Evolutionary conservation across 2,113 vertebrate species (phyloP).

Genomic region (Salvator merianae): DNA sequence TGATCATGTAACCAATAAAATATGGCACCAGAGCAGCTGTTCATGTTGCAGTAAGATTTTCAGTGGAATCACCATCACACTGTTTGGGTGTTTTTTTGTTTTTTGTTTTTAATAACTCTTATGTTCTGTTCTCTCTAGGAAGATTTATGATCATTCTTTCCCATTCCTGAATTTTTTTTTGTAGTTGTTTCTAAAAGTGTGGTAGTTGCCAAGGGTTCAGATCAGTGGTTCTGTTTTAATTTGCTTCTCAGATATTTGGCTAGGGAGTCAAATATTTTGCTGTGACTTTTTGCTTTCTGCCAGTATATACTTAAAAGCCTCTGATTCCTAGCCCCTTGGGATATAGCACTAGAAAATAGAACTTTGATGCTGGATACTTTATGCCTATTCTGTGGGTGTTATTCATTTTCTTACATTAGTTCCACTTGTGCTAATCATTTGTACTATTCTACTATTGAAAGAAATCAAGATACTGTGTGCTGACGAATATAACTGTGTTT

Average conservation of each 20-base stretch:
- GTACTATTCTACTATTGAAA: no score
- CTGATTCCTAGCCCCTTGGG: background rate
- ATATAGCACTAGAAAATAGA: background rate
- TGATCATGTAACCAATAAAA: constrained; percentile 1
- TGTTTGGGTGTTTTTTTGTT: no score
- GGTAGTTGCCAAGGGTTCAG: background rate
- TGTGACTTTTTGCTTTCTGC: background rate
- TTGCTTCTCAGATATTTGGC: background rate
- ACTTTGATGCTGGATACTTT: background rate
- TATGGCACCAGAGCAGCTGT: background rate
- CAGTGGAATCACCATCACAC: background rate
- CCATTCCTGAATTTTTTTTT: background rate
- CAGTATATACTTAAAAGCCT: background rate
- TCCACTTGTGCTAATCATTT: background rate
- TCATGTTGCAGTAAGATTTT: background rate
- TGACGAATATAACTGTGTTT: no score
- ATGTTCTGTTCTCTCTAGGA: background rate
- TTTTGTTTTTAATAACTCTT: background rate
- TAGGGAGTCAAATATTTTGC: background rate
- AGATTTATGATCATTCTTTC: background rate
- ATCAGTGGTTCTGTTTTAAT: background rate
- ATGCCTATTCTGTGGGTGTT: background rate
- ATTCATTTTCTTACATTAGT: background rate
- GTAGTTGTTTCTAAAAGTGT: background rate
- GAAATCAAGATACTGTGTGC: no score